A percentile compares a stretch with the other conserved stretches of the same genome.
These are phyloP conservation scores for Geophilus truncorum DNA, from an alignment of 2,888 invertebrate species.

Conservation along the genomic window DNA sequence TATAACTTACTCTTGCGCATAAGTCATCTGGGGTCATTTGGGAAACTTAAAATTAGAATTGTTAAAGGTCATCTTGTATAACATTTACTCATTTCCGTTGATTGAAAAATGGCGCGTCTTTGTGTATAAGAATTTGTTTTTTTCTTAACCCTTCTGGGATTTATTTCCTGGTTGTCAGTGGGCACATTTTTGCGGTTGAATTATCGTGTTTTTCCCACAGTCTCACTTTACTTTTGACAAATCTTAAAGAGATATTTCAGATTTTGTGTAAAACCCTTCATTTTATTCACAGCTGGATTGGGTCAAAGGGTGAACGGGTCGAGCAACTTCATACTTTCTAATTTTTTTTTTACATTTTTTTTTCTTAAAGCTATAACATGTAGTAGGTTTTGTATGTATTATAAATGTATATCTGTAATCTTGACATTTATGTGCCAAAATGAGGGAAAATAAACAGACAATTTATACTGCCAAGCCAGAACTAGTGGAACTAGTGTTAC, in stretches of 20 bases:
- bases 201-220: neutral
- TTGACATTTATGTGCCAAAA: neutral
- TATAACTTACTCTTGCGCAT: neutral
- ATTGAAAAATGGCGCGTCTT: no score
- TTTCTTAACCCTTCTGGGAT: neutral
- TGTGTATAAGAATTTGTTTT: no score
- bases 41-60: neutral
- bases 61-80: neutral
- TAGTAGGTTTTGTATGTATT: no score
- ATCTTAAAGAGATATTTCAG: neutral
- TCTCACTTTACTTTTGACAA: neutral
- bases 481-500: neutral
- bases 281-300: conserved; percentile 6
- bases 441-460: conserved; percentile 6
- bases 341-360: neutral
- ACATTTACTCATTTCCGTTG: no score
- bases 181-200: neutral
- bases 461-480: neutral
- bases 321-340: conserved; percentile 6
- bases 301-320: conserved; percentile 14
- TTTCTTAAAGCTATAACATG: no score
- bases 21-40: neutral
- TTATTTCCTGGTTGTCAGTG: neutral
- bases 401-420: neutral
- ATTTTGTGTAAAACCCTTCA: neutral